phyloP scores from a whole-genome alignment of 2,113 vertebrate species.

The Hyaena hyaena region DNA sequence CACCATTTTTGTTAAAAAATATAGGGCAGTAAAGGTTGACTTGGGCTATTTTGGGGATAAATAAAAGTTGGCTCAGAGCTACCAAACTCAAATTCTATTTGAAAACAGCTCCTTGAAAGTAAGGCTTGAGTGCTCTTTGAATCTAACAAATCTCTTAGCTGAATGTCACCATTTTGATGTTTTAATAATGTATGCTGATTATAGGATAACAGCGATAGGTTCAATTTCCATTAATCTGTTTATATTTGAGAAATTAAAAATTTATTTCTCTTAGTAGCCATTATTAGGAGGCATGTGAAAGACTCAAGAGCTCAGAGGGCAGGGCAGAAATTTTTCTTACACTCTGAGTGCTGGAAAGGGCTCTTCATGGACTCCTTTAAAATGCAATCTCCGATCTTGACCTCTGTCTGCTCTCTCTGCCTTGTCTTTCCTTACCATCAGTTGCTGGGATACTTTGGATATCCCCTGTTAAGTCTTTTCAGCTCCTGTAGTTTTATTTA shows the following conservation, averaged over 20 bases:
- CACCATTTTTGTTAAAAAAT: slow-evolving; percentile 42
- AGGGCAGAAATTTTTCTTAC: background rate
- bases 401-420: background rate
- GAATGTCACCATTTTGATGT: slow-evolving; percentile 62
- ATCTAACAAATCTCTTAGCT: slow-evolving; percentile 56
- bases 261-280: slow-evolving; percentile 67
- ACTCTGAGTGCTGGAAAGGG: background rate
- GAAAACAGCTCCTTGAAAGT: slow-evolving; percentile 62
- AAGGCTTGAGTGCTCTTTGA: slow-evolving; percentile 62
- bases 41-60: slow-evolving; percentile 57
- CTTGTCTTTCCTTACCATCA: background rate
- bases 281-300: slow-evolving; percentile 41
- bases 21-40: slow-evolving; percentile 36
- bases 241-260: slow-evolving; percentile 75
- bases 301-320: background rate
- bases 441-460: background rate
- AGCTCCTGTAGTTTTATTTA: background rate
- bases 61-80: slow-evolving; percentile 1
- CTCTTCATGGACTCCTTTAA: background rate
- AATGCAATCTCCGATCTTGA: background rate
- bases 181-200: slow-evolving; percentile 77
- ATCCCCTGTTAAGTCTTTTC: background rate
- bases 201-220: slow-evolving; percentile 26
- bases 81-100: slow-evolving; percentile 31
- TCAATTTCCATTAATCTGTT: slow-evolving; percentile 66